A percentile compares a stretch with the other conserved stretches of the same genome.
These are phyloP conservation scores for roundworm (Caenorhabditis elegans) DNA, from an alignment of 1,140 invertebrate species.

Conservation along the genomic window WBcel235 BX284602.5:6096001-6096500, in stretches of 20 bases:
- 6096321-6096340: slow-evolving; percentile 90
- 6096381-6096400: slow-evolving; percentile 73
- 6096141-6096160: slow-evolving; percentile 92
- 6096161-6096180: slow-evolving; percentile 87
- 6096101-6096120: not conserved
- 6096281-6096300: slow-evolving; percentile 92
- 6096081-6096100: slow-evolving; percentile 39
- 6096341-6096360: slow-evolving; percentile 95
- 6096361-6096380: slow-evolving; percentile 87
- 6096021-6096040: slow-evolving; percentile 87
- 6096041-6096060: slow-evolving; percentile 86
- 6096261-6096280: slow-evolving; percentile 83
- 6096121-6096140: slow-evolving; percentile 85
- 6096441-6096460: slow-evolving; percentile 78
- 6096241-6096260: slow-evolving; percentile 85
- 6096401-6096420: not conserved
- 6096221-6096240: slow-evolving; percentile 93
- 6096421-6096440: slow-evolving; percentile 73
- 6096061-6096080: slow-evolving; percentile 80
- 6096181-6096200: slow-evolving; percentile 70
- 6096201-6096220: slow-evolving; percentile 81
- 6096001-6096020: slow-evolving; percentile 91
- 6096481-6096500: slow-evolving; percentile 77
- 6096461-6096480: slow-evolving; percentile 83
- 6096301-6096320: slow-evolving; percentile 83